phyloP scores from a whole-genome alignment of 2,113 vertebrate species.

The Peromyscus californicus region DNA sequence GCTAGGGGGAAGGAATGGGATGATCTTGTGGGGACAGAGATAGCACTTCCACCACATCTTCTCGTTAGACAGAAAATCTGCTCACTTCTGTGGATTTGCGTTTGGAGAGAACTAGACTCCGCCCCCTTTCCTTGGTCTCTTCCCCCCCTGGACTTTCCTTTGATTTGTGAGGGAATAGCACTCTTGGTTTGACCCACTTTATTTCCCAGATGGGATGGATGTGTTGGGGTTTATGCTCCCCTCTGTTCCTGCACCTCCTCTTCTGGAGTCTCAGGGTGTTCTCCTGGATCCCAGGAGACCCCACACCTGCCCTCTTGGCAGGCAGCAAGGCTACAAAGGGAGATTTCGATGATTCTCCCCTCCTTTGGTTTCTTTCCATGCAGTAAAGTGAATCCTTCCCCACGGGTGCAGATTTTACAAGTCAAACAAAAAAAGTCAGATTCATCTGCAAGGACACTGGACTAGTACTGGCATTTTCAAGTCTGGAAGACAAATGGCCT shows the following conservation, averaged over 20 bases:
- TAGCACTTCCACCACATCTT: neutral
- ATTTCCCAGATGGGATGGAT: conserved; percentile 50
- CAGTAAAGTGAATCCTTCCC: neutral
- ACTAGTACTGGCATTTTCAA: neutral
- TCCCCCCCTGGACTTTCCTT: conserved; percentile 20
- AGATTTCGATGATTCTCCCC: neutral
- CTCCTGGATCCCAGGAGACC: neutral
- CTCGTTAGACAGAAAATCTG: conserved; percentile 15
- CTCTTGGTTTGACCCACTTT: conserved; percentile 49
- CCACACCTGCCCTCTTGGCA: neutral
- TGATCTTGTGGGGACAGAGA: neutral
- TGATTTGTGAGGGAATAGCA: conserved; percentile 48
- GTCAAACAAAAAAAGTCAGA: conserved; percentile 35
- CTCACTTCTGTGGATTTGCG: neutral
- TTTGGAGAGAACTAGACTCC: neutral
- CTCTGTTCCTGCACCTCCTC: neutral
- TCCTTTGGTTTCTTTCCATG: conserved; percentile 8
- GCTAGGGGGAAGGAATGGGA: neutral
- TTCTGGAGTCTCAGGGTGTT: neutral
- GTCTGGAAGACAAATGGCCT: neutral
- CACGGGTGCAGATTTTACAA: neutral
- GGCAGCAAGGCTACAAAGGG: neutral
- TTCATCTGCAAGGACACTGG: neutral
- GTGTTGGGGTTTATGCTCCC: neutral
- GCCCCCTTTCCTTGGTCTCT: conserved; percentile 25